Evolutionary conservation across 92 coral and sea anemone species (phyloP), one percentile per base, ranked within the genome.

Genomic region (Epizoanthus ramosus): DNA sequence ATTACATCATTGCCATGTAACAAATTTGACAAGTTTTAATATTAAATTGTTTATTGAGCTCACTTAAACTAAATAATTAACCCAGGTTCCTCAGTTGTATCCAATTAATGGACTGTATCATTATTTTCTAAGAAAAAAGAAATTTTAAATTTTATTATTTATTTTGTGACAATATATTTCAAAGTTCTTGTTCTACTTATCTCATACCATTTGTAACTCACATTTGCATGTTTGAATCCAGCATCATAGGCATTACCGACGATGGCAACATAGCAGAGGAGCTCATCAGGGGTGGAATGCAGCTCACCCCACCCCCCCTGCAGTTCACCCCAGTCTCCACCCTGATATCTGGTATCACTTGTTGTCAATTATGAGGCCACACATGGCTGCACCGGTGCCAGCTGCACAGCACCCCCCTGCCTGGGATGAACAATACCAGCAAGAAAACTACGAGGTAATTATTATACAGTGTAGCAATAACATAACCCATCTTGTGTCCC

Each of bases 241-340:
- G 98, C 98, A 93, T 68, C 89, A 93, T 85, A 82, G 95, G 75
- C 98, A 91, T 81, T 84, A 87, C 84, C 85, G 98, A 77, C 87
- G 98, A 79, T 93, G 98, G 98, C 93, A 91, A 43, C 89, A 88
- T 17, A 87, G 79, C 71, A 82, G 81, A 81, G 77, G 87, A 35
- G 53, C 91, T 8, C 93, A 90, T 45, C 90, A 85, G 21, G 85
- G 91, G 52, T 91, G 95, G 98, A 65, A 93, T 47, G 88, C 89
- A 3, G 59, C 89, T 45, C 82, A 77, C 19, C 82, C 82, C 23
- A 84, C 77, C 50, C 89, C 88, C 18, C 83, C 94, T 6, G 63
- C 89, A 7, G 63, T 91, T 71, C 92, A 88, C 41, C 84, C 95
- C 22, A 83, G 88, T 54, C 83, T 89, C 12, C 91, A 89, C 43